Base-by-base conservation (phyloP, 2,797 vertebrate genomes). In the Tragopan temminckii region DNA sequence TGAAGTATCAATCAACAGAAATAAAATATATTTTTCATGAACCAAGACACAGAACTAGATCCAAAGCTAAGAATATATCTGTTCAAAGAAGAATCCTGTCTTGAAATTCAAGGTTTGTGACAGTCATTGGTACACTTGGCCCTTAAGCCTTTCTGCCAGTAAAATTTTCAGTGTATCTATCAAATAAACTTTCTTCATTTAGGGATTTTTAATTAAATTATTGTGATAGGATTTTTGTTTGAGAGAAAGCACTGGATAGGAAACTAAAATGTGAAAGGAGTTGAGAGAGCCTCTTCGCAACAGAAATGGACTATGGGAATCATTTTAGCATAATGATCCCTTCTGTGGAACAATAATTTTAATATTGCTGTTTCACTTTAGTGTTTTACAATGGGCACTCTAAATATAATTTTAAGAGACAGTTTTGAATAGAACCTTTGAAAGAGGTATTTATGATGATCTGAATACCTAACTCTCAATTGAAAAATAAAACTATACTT, bases 381-480 rank as follows among this genome's bases (percentile, higher is more conserved):
- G 20, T 50, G 6, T 35, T 76, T 57, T 35, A 40, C 59, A 72
- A 11, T 57, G 29, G 13, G 80, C 75, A 31, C 11, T 36, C 3
- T n/a, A 67, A 50, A 3, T 48, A 33, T 57, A 57, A 24, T 77
- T 85, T 75, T 59, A 66, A 70, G 35, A 80, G 19, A 80, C 4
- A 43, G n/a, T 50, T 77, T 67, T 61, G 18, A 76, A 70, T 9
- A 48, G 9, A 71, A 62, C 25, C 24, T 16, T 66, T 7, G 35
- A 9, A 68, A 68, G 5, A 84, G 35, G 58, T 63, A 62, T 5
- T 52, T 71, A 29, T 0, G 0, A 21, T 33, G 9, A 33, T 27
- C 61, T 77, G 24, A 80, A 68, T 62, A 58, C 14, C 20, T 43
- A 45, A 50, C 5, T 18, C 8, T 50, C 10, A 87, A 33, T 14